Conservation (phyloP, 2,113 vertebrate species). For the Laticauda laticaudata region DNA sequence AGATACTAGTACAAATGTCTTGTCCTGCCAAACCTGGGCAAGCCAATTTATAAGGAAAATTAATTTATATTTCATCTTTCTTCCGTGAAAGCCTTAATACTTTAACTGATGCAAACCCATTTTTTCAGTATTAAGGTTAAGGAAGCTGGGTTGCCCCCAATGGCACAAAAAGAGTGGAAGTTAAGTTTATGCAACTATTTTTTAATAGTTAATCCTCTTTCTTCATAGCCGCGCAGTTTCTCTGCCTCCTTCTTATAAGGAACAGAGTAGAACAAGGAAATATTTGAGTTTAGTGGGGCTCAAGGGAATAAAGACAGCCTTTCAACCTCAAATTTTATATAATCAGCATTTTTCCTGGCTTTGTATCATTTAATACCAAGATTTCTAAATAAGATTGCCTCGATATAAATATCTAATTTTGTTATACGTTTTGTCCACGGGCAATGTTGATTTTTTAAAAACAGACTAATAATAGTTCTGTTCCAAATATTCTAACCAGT, state of each 20-base stretch:
- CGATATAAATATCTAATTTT: not conserved
- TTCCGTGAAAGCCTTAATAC: not conserved
- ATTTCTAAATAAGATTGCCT: not conserved
- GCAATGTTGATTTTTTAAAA: not conserved
- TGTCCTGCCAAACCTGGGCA: constrained; percentile 8
- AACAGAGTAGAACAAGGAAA: not conserved
- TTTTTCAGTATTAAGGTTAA: not conserved
- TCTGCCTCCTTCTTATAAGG: not conserved
- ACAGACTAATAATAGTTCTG: not conserved
- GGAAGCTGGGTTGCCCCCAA: not conserved
- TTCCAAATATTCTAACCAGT: not conserved
- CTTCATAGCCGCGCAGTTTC: not conserved
- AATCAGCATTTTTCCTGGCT: not conserved
- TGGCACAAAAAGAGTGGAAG: not conserved
- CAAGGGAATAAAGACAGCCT: not conserved
- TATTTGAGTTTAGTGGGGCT: not conserved
- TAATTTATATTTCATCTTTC: not conserved
- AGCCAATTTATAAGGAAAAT: not conserved
- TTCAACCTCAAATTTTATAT: not conserved
- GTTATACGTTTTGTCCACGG: not conserved
- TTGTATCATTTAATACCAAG: not conserved
- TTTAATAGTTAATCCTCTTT: not conserved
- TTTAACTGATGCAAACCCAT: not conserved
- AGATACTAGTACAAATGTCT: not conserved
- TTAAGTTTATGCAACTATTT: not conserved